These are phyloP conservation scores for Oncorhynchus kisutch DNA, from an alignment of 2,113 vertebrate species.

Conservation along the genomic window DNA sequence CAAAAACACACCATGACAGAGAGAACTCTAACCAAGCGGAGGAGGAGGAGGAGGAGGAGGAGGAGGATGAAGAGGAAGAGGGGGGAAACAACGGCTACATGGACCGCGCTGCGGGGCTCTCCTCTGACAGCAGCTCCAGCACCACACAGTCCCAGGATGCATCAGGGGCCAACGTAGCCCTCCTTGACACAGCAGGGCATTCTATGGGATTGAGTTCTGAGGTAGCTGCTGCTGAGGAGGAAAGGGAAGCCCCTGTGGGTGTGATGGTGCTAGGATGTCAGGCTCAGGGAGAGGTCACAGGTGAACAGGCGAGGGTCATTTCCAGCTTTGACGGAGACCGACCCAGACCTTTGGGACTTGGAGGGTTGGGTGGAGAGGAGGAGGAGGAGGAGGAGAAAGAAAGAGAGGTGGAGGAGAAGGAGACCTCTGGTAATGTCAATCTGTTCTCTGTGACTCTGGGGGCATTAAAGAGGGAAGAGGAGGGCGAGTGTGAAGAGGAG, in stretches of 20 bases:
- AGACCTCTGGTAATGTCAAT: conserved; percentile 40
- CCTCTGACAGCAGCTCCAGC: conserved; percentile 13
- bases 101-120: conserved; percentile 12
- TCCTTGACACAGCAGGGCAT: not conserved
- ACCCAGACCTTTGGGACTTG: not conserved
- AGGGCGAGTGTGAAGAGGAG: conserved; percentile 8
- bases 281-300: not conserved
- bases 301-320: not conserved
- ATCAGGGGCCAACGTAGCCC: too few species aligned
- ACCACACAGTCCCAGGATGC: not conserved
- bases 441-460: conserved; percentile 57
- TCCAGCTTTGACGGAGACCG: not conserved
- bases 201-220: not conserved
- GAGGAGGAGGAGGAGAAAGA: not conserved
- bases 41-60: conserved; percentile 31
- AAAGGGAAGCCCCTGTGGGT: not conserved
- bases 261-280: not conserved
- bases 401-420: not conserved
- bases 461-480: not conserved
- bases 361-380: not conserved
- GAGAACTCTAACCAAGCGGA: not conserved
- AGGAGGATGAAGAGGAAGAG: conserved; percentile 12
- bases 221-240: not conserved
- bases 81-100: conserved; percentile 35
- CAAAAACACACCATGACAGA: not conserved